Evolutionary conservation across 2,113 vertebrate species (phyloP).

Genomic region (Vireo altiloquus): DNA sequence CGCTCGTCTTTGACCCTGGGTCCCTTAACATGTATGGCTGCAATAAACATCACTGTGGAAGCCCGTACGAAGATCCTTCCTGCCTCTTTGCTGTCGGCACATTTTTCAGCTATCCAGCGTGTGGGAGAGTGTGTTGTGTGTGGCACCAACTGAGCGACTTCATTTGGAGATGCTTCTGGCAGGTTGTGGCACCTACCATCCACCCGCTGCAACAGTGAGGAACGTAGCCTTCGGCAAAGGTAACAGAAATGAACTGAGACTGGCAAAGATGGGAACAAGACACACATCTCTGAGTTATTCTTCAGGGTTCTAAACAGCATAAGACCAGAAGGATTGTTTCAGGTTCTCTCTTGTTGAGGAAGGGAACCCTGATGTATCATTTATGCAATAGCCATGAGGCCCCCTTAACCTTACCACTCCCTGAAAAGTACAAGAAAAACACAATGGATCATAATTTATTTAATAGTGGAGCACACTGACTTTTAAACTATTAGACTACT

Average conservation of each 20-base stretch:
- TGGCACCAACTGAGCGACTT: too few relatives aligned
- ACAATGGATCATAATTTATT: neutral
- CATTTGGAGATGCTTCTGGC: too few relatives aligned
- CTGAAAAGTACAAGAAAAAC: neutral
- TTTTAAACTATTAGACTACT: neutral
- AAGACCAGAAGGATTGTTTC: neutral
- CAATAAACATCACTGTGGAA: too few relatives aligned
- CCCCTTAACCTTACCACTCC: neutral
- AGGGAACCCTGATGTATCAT: neutral
- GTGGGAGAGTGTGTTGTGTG: too few relatives aligned
- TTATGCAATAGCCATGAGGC: neutral
- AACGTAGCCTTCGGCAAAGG: neutral
- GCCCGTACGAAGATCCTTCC: too few relatives aligned
- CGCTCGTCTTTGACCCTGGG: too few relatives aligned
- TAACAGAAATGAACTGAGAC: neutral
- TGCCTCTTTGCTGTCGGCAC: too few relatives aligned
- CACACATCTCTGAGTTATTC: neutral
- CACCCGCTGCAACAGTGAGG: neutral
- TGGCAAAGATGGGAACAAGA: neutral
- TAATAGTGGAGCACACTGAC: neutral
- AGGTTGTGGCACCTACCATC: too few relatives aligned
- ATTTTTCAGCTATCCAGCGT: too few relatives aligned
- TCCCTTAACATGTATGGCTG: too few relatives aligned
- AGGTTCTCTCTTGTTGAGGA: neutral
- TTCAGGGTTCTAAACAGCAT: neutral